Conservation (phyloP, 2,113 vertebrate genomes). For the Antechinus flavipes region DNA sequence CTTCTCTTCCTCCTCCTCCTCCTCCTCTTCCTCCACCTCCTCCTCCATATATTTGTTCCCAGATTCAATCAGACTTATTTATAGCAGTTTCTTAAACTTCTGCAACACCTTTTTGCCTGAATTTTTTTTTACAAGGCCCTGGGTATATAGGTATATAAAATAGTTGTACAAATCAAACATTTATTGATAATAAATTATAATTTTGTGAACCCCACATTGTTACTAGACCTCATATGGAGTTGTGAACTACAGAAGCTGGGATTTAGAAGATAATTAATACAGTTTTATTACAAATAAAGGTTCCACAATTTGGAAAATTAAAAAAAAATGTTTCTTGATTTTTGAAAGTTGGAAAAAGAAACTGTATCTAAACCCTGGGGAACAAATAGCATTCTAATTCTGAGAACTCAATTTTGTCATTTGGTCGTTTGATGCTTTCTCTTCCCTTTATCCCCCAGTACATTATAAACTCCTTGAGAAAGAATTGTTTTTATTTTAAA, state of each 20-base stretch:
- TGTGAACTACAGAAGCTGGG: too few species aligned
- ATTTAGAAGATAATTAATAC: background rate
- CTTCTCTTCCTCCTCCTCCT: too few species aligned
- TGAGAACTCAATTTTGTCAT: background rate
- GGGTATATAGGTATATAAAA: too few species aligned
- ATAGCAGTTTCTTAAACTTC: too few species aligned
- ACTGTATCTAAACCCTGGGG: background rate
- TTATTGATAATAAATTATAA: too few species aligned
- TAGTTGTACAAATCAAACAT: too few species aligned
- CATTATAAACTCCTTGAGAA: background rate
- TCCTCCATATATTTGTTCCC: background rate
- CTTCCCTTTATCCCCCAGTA: background rate
- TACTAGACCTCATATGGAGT: too few species aligned
- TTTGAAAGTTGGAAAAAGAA: background rate
- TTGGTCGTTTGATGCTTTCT: background rate
- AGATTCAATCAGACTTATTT: background rate
- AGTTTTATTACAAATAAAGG: background rate
- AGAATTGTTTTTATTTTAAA: background rate
- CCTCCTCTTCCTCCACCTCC: too few species aligned
- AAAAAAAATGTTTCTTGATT: background rate
- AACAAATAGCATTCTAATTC: background rate
- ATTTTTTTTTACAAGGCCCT: too few species aligned
- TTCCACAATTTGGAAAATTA: background rate
- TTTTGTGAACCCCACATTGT: too few species aligned
- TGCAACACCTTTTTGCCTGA: too few species aligned